Percentiles rank a stretch among this genome's conserved stretches.
Evolutionary conservation across 1,140 invertebrate species (phyloP).

Genomic region (Belonocnema kinseyi): DNA sequence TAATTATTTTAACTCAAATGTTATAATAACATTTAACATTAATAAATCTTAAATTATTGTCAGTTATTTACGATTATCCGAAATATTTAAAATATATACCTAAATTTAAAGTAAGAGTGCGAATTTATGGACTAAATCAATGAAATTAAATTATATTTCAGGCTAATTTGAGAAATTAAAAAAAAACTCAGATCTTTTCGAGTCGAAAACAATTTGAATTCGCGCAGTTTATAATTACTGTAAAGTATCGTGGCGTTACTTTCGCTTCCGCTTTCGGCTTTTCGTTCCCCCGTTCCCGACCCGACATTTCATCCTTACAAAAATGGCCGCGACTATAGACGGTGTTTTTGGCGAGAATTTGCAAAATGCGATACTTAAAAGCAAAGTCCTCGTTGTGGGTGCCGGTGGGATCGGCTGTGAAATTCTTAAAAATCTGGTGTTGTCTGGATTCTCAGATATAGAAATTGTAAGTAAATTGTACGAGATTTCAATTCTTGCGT

Average conservation of each 20-base stretch:
- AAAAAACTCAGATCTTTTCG: not conserved
- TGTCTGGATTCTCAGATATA: conserved; percentile 95
- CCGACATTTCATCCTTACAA: conserved; percentile 33
- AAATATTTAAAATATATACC: no score
- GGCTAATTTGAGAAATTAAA: not conserved
- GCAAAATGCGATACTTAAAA: conserved; percentile 69
- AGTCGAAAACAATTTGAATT: not conserved
- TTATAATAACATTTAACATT: no score
- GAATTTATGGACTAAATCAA: no score
- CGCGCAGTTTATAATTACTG: not conserved
- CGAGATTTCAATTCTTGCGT: not conserved
- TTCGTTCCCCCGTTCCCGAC: not conserved
- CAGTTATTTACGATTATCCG: no score
- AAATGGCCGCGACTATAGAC: conserved; percentile 80
- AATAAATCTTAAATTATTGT: no score
- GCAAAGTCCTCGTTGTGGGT: conserved; percentile 93
- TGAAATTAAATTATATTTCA: no score
- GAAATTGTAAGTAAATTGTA: conserved; percentile 87
- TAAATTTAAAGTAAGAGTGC: no score
- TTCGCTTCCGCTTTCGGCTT: not conserved
- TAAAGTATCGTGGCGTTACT: not conserved
- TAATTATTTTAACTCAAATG: no score
- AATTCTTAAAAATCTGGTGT: conserved; percentile 96
- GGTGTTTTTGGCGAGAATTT: conserved; percentile 80
- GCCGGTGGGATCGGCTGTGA: conserved; percentile 99